phyloP scores from a whole-genome alignment of 2,888 invertebrate genomes.

The Steromphala cineraria region DNA sequence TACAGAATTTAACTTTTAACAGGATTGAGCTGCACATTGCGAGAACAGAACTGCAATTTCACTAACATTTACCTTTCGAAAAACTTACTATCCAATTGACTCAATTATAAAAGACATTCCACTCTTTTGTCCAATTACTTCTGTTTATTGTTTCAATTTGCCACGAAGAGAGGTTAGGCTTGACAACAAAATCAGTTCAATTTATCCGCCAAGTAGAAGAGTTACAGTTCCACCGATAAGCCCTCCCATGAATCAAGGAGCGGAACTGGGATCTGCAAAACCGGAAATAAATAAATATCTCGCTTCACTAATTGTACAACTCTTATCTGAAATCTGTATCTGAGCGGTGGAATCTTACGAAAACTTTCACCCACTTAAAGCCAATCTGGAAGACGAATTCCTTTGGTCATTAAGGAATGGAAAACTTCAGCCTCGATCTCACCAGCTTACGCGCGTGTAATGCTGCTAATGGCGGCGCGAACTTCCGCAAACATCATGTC shows the following conservation, averaged over 20 bases:
- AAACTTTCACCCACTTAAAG: background rate
- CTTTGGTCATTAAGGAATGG: too few relatives aligned
- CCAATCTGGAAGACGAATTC: too few relatives aligned
- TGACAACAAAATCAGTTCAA: constrained; percentile 4
- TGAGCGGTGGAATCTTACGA: background rate
- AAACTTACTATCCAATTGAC: too few relatives aligned
- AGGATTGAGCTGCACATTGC: too few relatives aligned
- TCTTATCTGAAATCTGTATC: background rate
- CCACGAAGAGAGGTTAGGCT: background rate
- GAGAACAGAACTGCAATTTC: too few relatives aligned
- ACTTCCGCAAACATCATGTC: background rate
- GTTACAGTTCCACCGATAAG: background rate
- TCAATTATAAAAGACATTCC: too few relatives aligned
- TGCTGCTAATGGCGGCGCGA: background rate
- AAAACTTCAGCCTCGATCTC: too few relatives aligned
- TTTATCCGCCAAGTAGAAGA: background rate
- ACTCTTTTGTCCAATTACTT: background rate
- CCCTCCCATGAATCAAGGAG: background rate
- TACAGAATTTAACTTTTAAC: too few relatives aligned
- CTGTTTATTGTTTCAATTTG: background rate
- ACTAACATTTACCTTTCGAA: too few relatives aligned
- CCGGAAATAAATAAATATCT: background rate
- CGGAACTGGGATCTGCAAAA: background rate
- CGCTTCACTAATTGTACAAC: background rate
- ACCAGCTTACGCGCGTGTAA: background rate